Conservation (phyloP, 2,797 vertebrate species). For the Anomalospiza imberbis region DNA sequence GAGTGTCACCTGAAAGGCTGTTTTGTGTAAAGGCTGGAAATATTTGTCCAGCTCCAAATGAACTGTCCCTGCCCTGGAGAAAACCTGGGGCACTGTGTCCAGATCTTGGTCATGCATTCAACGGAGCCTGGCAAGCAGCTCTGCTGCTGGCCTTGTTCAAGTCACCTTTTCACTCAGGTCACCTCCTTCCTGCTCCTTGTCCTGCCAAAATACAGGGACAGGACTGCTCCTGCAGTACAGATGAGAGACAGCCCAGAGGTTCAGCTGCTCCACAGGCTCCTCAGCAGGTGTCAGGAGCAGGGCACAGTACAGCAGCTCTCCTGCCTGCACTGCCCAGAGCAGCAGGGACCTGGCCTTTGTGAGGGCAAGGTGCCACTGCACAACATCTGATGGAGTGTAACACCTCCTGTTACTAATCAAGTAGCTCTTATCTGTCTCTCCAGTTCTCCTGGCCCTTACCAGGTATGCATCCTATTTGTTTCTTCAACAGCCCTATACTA, state of each 20-base stretch:
- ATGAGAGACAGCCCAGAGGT: neutral
- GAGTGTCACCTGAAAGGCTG: neutral
- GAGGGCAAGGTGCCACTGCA: neutral
- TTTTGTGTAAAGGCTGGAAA: neutral
- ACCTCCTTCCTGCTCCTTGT: neutral
- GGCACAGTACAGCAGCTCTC: accelerated
- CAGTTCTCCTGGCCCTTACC: neutral
- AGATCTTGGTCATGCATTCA: no score
- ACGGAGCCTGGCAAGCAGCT: accelerated
- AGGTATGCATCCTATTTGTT: neutral
- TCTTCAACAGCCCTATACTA: neutral
- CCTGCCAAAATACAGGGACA: accelerated
- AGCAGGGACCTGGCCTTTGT: neutral
- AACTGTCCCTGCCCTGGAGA: accelerated
- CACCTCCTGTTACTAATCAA: neutral
- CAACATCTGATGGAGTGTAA: neutral
- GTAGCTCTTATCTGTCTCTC: neutral
- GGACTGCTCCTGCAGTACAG: neutral
- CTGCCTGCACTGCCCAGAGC: neutral
- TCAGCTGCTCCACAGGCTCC: neutral
- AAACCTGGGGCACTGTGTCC: neutral
- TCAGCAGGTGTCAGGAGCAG: neutral
- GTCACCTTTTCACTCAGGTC: neutral
- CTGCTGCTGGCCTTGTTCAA: neutral
- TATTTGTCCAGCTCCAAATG: neutral